Percentiles rank a stretch among this genome's conserved stretches.
These are phyloP conservation scores for Charaxes varanes DNA, from an alignment of 1,140 invertebrate species.

Conservation along the genomic window DNA sequence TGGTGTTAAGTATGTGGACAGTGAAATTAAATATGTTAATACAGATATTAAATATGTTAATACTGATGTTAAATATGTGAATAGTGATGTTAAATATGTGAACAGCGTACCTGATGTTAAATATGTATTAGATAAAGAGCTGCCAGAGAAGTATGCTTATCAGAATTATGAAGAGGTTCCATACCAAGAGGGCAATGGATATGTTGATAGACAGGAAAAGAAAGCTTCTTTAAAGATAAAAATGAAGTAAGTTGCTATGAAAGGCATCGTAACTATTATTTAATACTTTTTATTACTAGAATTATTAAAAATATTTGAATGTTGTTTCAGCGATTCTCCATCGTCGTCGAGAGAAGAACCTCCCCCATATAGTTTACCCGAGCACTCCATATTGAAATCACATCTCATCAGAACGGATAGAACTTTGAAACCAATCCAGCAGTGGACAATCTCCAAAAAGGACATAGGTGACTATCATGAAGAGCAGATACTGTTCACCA, in stretches of 20 bases:
- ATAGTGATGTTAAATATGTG: slow-evolving; percentile 24
- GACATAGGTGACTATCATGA: slow-evolving; percentile 64
- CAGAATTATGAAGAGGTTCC: slow-evolving; percentile 46
- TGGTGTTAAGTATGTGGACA: slow-evolving; percentile 18
- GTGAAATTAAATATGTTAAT: slow-evolving; percentile 4
- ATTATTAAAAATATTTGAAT: slow-evolving; percentile 2
- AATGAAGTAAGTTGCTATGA: slow-evolving; percentile 37
- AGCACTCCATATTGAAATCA: slow-evolving; percentile 69
- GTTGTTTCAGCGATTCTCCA: slow-evolving; percentile 43
- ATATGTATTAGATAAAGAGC: slow-evolving; percentile 36
- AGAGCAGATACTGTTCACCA: slow-evolving; percentile 67
- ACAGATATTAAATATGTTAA: slow-evolving; percentile 13
- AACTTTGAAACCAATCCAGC: slow-evolving; percentile 53
- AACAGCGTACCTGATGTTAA: slow-evolving; percentile 42
- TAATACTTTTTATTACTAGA: background rate
- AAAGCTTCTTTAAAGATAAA: slow-evolving; percentile 48
- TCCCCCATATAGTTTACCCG: slow-evolving; percentile 46
- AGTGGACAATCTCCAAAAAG: slow-evolving; percentile 71
- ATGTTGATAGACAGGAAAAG: slow-evolving; percentile 48
- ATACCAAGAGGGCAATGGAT: slow-evolving; percentile 35
- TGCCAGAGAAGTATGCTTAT: slow-evolving; percentile 45
- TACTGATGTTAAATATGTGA: slow-evolving; percentile 15
- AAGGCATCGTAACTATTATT: background rate
- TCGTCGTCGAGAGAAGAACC: slow-evolving; percentile 51
- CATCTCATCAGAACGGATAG: slow-evolving; percentile 50